Evolutionary conservation across 2,113 vertebrate genomes (phyloP).

Genomic region (Rhynchomys soricoides): DNA sequence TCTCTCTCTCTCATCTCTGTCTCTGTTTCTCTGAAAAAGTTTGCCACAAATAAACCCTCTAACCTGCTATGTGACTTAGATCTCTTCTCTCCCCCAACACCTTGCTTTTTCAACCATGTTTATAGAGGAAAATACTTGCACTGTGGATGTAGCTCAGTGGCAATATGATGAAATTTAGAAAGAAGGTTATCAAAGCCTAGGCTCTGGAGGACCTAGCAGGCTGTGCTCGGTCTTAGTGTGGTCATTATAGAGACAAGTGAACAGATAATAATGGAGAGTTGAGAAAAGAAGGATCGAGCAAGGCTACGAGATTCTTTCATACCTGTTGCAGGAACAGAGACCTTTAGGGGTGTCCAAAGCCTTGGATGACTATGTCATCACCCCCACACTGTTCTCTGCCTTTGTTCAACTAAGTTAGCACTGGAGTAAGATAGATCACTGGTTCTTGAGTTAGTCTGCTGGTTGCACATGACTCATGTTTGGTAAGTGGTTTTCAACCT

Average conservation of each 20-base stretch:
- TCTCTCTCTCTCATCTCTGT: no score
- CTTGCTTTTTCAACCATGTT: not conserved
- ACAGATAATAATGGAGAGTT: not conserved
- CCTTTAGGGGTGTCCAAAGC: no score
- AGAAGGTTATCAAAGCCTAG: not conserved
- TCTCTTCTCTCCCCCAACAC: accelerated
- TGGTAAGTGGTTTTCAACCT: not conserved
- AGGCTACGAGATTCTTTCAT: not conserved
- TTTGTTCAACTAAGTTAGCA: not conserved
- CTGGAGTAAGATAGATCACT: not conserved
- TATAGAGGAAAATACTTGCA: not conserved
- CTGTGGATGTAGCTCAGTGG: not conserved
- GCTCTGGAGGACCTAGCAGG: not conserved
- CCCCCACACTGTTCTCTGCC: not conserved
- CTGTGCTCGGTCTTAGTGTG: not conserved
- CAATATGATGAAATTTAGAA: not conserved
- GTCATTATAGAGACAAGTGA: not conserved
- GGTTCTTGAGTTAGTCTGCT: not conserved
- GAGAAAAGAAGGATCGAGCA: not conserved
- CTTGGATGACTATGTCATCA: not conserved
- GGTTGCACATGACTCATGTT: not conserved
- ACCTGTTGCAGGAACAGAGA: not conserved
- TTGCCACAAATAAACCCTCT: not conserved
- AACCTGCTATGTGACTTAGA: not conserved
- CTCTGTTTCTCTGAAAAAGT: not conserved